phyloP scores from a whole-genome alignment of 1,140 invertebrate species.

The Chlorops oryzae region DNA sequence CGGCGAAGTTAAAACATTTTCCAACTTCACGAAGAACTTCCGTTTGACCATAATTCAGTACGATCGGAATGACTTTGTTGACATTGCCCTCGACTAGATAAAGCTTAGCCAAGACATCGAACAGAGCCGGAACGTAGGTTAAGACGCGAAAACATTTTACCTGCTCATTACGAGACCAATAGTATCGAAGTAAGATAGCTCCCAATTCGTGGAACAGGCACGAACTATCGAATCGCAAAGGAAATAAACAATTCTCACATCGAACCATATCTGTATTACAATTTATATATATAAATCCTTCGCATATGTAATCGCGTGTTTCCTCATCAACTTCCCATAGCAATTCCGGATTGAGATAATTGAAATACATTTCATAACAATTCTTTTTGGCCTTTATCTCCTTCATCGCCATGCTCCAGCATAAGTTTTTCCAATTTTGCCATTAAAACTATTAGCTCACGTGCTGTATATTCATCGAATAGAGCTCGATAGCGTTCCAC shows the following conservation, averaged over 20 bases:
- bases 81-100: conserved; percentile 40
- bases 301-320: conserved; percentile 36
- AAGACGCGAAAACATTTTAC: conserved; percentile 43
- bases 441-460: conserved; percentile 31
- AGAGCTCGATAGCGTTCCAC: conserved; percentile 39
- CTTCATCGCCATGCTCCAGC: conserved; percentile 39
- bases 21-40: conserved; percentile 36
- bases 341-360: conserved; percentile 43
- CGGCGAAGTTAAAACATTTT: conserved; percentile 24
- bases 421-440: conserved; percentile 33
- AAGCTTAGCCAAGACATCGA: conserved; percentile 41
- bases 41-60: conserved; percentile 37
- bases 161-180: conserved; percentile 44
- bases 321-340: conserved; percentile 45
- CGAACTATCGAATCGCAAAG: conserved; percentile 34
- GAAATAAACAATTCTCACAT: conserved; percentile 38
- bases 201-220: conserved; percentile 41
- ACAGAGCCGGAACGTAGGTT: conserved; percentile 32
- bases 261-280: conserved; percentile 28
- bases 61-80: conserved; percentile 39
- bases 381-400: conserved; percentile 30
- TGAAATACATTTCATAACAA: conserved; percentile 46
- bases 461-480: conserved; percentile 42
- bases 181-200: conserved; percentile 36
- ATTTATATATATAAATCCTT: conserved; percentile 36